These are phyloP conservation scores for Portunus trituberculatus DNA, from an alignment of 1,140 invertebrate genomes.

Conservation along the genomic window DNA sequence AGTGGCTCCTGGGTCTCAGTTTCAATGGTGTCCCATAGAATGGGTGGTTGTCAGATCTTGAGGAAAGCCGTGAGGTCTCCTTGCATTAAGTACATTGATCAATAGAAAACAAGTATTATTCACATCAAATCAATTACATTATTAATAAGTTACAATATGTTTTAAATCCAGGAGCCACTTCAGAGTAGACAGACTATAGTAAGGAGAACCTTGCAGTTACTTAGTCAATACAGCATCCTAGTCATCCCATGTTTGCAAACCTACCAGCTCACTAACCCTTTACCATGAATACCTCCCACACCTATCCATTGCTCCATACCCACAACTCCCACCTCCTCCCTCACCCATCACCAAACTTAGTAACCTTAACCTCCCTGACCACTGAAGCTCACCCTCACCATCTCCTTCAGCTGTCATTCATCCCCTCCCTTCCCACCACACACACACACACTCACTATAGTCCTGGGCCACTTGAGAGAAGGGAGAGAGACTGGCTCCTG, in stretches of 20 bases:
- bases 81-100: too few species aligned
- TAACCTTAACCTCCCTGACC: not conserved
- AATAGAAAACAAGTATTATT: too few species aligned
- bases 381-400: not conserved
- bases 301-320: not conserved
- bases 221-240: not conserved
- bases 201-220: not conserved
- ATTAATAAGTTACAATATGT: too few species aligned
- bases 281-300: not conserved
- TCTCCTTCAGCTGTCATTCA: not conserved
- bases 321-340: not conserved
- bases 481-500: slow-evolving; percentile 47
- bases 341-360: not conserved
- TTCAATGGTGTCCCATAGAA: too few species aligned
- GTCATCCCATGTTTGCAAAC: not conserved
- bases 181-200: not conserved
- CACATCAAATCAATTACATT: too few species aligned
- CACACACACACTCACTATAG: slow-evolving; percentile 74
- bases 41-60: too few species aligned
- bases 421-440: too few species aligned
- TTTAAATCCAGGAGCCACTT: too few species aligned
- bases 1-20: too few species aligned
- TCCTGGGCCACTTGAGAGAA: slow-evolving; percentile 71
- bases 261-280: not conserved
- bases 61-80: too few species aligned